Conservation (phyloP, 2,888 invertebrate species). For the Drosophila villosipedis region DNA sequence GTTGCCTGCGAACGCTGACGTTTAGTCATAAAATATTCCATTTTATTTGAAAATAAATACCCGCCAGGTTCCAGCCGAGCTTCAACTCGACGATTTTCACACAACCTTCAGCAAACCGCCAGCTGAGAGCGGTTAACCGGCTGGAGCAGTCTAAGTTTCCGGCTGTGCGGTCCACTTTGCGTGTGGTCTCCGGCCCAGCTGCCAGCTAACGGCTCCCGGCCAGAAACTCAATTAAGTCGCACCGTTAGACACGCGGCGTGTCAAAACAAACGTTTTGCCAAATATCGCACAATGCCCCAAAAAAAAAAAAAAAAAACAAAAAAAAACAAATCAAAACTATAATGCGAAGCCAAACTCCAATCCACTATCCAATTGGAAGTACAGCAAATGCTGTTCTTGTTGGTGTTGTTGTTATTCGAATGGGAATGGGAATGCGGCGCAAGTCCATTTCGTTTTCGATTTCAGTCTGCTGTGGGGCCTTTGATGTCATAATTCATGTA, state of each 20-base stretch:
- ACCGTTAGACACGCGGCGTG: slow-evolving; percentile 77
- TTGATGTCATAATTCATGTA: slow-evolving; percentile 84
- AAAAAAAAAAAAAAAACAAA: neutral
- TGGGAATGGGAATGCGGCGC: slow-evolving; percentile 48
- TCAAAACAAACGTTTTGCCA: slow-evolving; percentile 78
- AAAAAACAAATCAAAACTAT: slow-evolving; percentile 1
- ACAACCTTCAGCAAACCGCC: slow-evolving; percentile 59
- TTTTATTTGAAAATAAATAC: slow-evolving; percentile 75
- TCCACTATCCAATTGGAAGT: slow-evolving; percentile 31
- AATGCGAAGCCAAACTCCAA: slow-evolving; percentile 20
- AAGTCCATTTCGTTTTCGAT: slow-evolving; percentile 78
- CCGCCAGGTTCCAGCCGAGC: slow-evolving; percentile 36
- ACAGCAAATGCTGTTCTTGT: slow-evolving; percentile 22
- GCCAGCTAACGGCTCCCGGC: slow-evolving; percentile 56
- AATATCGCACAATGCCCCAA: slow-evolving; percentile 40
- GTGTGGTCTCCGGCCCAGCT: slow-evolving; percentile 67
- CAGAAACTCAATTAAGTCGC: slow-evolving; percentile 79
- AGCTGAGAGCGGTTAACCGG: slow-evolving; percentile 27
- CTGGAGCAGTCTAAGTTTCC: slow-evolving; percentile 41
- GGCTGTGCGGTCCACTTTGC: slow-evolving; percentile 52
- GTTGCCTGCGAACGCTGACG: slow-evolving; percentile 64
- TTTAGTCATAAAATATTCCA: slow-evolving; percentile 80
- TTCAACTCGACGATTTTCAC: slow-evolving; percentile 61
- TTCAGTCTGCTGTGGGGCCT: slow-evolving; percentile 75
- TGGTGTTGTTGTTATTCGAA: slow-evolving; percentile 14